A percentile compares a stretch with the other conserved stretches of the same genome.
These are phyloP conservation scores for Cynocephalus volans DNA, from an alignment of 2,113 vertebrate species.

Conservation along the genomic window DNA sequence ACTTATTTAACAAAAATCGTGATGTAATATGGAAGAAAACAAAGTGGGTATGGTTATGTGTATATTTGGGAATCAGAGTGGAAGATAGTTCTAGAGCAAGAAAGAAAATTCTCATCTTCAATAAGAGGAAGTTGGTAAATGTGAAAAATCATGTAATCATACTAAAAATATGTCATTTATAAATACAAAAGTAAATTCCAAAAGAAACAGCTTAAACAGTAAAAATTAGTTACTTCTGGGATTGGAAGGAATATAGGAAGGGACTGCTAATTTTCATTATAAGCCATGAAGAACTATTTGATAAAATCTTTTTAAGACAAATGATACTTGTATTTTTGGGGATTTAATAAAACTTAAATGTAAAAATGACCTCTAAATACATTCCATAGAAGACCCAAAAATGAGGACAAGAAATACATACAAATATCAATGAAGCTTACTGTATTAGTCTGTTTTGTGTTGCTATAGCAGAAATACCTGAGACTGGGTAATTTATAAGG, in stretches of 20 bases:
- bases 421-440: neutral
- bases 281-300: neutral
- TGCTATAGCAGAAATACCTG: too few species aligned
- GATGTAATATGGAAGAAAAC: neutral
- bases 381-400: neutral
- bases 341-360: neutral
- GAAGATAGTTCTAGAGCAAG: too few species aligned
- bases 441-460: too few species aligned
- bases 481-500: too few species aligned
- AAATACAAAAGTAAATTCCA: slow-evolving; percentile 13
- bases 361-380: slow-evolving; percentile 16
- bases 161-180: neutral
- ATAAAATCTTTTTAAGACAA: neutral
- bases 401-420: neutral
- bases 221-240: neutral
- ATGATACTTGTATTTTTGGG: neutral
- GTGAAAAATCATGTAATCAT: neutral
- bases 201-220: neutral
- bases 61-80: neutral
- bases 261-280: neutral
- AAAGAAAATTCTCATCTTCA: neutral
- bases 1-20: neutral
- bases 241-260: neutral
- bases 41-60: neutral
- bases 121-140: neutral